Conservation (phyloP, 2,797 vertebrate genomes). For the Discoglossus pictus region DNA sequence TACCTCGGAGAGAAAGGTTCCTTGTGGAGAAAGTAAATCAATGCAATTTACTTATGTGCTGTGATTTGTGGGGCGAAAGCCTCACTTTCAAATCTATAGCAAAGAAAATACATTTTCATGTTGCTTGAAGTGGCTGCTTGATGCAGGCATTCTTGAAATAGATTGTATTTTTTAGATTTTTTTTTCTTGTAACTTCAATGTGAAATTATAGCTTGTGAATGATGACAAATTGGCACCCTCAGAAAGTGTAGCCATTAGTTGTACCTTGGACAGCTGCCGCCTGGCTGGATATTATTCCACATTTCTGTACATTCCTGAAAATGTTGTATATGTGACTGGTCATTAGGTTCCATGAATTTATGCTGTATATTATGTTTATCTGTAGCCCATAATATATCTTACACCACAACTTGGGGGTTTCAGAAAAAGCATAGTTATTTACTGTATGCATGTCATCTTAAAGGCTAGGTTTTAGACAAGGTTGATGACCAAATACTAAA, state of each 20-base stretch:
- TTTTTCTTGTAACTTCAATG: slow-evolving; percentile 31
- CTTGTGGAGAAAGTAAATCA: slow-evolving; percentile 44
- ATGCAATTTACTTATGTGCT: slow-evolving; percentile 40
- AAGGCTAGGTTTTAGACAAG: no score
- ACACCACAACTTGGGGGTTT: no score
- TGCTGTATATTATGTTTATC: no score
- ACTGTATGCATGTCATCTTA: no score
- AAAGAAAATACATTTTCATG: slow-evolving; percentile 40
- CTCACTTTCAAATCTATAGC: slow-evolving; percentile 27
- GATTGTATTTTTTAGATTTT: slow-evolving; percentile 41
- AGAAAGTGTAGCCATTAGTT: slow-evolving; percentile 42
- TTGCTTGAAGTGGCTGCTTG: slow-evolving; percentile 33
- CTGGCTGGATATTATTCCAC: no score
- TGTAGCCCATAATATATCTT: no score
- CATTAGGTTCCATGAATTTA: no score
- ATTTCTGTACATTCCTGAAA: background rate
- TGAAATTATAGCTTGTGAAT: slow-evolving; percentile 40
- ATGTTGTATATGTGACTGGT: no score
- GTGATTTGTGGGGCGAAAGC: slow-evolving; percentile 40
- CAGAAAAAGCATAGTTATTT: no score
- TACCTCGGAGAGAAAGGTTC: slow-evolving; percentile 37
- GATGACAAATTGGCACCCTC: slow-evolving; percentile 39
- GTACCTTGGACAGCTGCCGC: slow-evolving; percentile 1
- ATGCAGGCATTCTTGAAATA: slow-evolving; percentile 46
- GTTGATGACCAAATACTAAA: no score